Conservation (phyloP, 2,888 invertebrate genomes). For the Euplagia quadripunctaria region DNA sequence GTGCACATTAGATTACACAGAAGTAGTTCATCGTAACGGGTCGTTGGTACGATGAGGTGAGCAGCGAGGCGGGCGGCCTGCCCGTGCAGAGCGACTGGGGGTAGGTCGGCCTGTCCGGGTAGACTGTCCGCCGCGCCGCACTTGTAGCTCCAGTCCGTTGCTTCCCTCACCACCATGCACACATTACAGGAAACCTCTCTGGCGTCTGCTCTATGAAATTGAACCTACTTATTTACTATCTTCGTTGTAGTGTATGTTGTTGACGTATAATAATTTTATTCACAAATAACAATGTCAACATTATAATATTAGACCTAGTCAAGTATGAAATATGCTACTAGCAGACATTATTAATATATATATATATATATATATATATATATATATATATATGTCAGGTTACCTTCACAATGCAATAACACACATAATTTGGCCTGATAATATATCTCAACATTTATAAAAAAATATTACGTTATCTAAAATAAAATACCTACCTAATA, state of each 20-base stretch:
- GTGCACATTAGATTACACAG: neutral
- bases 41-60: conserved; percentile 14
- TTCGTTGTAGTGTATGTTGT: neutral
- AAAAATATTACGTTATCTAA: neutral
- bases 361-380: no score
- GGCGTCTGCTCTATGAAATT: neutral
- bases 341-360: no score
- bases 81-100: conserved; percentile 67
- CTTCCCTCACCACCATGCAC: neutral
- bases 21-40: neutral
- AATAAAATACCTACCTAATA: neutral
- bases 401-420: no score
- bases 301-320: no score
- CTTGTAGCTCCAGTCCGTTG: neutral
- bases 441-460: neutral
- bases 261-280: no score
- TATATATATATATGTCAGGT: no score
- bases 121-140: conserved; percentile 75
- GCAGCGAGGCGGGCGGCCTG: conserved; percentile 66
- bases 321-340: no score
- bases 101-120: conserved; percentile 81
- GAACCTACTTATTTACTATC: neutral
- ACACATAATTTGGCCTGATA: neutral
- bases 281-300: no score
- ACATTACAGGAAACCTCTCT: neutral